These are phyloP conservation scores for Branchellion lobata DNA, from an alignment of 2,888 invertebrate species.

Conservation along the genomic window DNA sequence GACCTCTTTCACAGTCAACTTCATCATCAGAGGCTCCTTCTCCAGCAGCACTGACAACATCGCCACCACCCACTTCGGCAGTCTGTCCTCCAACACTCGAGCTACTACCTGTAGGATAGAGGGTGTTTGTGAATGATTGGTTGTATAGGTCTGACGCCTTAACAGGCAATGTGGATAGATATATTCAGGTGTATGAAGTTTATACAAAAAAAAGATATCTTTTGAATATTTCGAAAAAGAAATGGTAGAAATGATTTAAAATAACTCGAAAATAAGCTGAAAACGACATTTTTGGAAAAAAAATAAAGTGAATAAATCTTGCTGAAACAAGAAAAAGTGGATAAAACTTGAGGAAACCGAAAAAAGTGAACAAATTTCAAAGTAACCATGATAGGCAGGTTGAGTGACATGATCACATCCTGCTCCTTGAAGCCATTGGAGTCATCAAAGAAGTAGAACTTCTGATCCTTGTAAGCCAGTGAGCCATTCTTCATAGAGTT, in stretches of 20 bases:
- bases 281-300: too few species aligned
- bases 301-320: too few species aligned
- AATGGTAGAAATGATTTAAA: too few species aligned
- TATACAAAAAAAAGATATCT: too few species aligned
- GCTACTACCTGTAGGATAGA: not conserved
- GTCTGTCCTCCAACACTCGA: not conserved
- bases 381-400: slow-evolving; percentile 11
- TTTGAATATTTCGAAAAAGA: too few species aligned
- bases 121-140: not conserved
- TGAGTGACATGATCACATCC: not conserved
- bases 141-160: not conserved
- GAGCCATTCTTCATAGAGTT: not conserved
- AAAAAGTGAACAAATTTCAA: too few species aligned
- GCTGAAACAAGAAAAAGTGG: too few species aligned
- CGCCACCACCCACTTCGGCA: not conserved
- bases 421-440: slow-evolving; percentile 15
- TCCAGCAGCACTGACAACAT: slow-evolving; percentile 1
- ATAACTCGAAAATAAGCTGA: too few species aligned
- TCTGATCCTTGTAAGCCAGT: slow-evolving; percentile 7
- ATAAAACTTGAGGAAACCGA: too few species aligned
- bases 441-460: slow-evolving; percentile 5
- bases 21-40: slow-evolving; percentile 2
- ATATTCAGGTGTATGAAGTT: not conserved
- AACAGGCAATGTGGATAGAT: not conserved
- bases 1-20: slow-evolving; percentile 10